These are phyloP conservation scores for Anhinga anhinga DNA, from an alignment of 2,113 vertebrate species.

Conservation along the genomic window DNA sequence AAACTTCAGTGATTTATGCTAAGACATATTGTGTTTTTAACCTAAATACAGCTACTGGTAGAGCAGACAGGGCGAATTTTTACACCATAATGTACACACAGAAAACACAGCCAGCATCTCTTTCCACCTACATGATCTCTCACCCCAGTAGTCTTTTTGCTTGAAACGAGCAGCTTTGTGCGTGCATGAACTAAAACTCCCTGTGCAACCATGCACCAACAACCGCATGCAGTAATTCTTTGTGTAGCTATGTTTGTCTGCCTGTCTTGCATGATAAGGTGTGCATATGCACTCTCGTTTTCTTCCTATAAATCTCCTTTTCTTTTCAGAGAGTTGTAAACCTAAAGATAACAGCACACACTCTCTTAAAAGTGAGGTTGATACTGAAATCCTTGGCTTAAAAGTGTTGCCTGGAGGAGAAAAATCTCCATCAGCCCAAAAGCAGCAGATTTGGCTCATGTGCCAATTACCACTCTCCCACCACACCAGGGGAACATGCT, in stretches of 20 bases:
- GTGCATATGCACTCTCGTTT: neutral
- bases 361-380: constrained; percentile 23
- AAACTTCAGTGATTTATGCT: constrained; percentile 16
- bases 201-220: neutral
- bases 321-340: constrained; percentile 42
- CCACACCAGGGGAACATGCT: neutral
- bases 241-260: neutral
- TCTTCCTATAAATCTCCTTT: constrained; percentile 48
- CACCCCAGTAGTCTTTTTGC: neutral
- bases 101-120: neutral
- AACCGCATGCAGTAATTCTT: neutral
- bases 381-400: constrained; percentile 42
- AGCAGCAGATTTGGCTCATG: constrained; percentile 1
- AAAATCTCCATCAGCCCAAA: neutral
- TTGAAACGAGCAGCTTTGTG: neutral
- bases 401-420: constrained; percentile 14
- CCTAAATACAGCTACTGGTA: constrained; percentile 38
- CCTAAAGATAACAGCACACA: constrained; percentile 34
- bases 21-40: constrained; percentile 19
- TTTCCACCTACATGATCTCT: neutral
- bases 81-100: neutral
- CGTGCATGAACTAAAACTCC: neutral
- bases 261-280: constrained; percentile 23
- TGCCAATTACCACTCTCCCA: neutral
- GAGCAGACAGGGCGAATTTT: neutral